Conservation (phyloP, 1,140 invertebrate species). For the Lamellibrachia luymesi region DNA sequence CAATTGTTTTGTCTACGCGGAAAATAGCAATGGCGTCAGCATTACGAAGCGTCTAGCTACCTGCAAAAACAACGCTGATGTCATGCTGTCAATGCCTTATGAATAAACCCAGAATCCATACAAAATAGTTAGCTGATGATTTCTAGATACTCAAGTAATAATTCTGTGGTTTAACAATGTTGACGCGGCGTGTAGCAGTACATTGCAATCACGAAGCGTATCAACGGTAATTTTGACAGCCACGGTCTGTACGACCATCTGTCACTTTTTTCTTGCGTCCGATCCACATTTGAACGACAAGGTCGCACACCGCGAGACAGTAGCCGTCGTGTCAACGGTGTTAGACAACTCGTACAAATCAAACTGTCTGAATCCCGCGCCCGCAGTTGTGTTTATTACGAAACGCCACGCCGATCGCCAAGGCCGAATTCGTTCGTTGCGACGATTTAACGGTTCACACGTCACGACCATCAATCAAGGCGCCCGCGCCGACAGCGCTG, state of each 20-base stretch:
- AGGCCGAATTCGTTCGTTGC: background rate
- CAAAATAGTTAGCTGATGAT: too few species aligned
- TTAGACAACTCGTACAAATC: background rate
- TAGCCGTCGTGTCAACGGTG: background rate
- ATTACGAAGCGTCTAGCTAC: background rate
- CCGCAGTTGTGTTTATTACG: background rate
- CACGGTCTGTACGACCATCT: background rate
- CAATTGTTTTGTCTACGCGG: background rate
- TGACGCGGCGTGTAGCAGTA: too few species aligned
- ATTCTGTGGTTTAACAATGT: too few species aligned
- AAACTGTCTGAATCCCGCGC: background rate
- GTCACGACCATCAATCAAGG: background rate
- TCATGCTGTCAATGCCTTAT: too few species aligned
- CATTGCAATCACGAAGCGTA: too few species aligned
- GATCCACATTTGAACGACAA: background rate
- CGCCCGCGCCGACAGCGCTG: background rate
- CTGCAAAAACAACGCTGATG: background rate
- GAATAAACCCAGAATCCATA: background rate
- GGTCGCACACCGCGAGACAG: background rate
- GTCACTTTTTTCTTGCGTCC: background rate
- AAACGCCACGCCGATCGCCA: background rate
- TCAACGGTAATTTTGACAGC: background rate
- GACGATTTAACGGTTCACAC: background rate
- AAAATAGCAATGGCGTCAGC: background rate
- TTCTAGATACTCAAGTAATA: too few species aligned